Evolutionary conservation across 2,113 vertebrate species (phyloP).

Genomic region (Grammatotria lemairii): DNA sequence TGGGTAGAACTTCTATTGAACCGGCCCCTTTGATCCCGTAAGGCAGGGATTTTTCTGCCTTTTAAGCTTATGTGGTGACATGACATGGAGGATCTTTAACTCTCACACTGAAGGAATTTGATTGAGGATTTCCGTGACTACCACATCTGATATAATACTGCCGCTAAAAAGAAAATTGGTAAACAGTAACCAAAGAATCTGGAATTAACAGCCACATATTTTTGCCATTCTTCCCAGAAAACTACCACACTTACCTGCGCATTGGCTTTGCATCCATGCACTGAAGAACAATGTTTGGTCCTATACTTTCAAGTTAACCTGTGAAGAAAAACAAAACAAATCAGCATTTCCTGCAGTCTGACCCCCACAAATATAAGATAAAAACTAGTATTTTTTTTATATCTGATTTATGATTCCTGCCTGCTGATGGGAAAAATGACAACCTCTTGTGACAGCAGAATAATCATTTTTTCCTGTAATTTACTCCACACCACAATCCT

Average conservation of each 20-base stretch:
- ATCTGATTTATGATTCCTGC: neutral
- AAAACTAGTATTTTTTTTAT: neutral
- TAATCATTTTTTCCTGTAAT: neutral
- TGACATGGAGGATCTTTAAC: neutral
- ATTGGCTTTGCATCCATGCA: constrained; percentile 97
- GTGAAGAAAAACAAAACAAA: neutral
- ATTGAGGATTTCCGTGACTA: neutral
- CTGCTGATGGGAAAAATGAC: neutral
- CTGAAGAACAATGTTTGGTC: constrained; percentile 76
- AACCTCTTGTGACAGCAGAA: neutral
- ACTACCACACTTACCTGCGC: constrained; percentile 80
- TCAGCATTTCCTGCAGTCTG: neutral
- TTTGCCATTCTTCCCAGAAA: neutral
- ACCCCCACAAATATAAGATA: neutral
- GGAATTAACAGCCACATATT: neutral
- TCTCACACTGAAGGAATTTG: neutral
- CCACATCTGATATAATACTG: neutral
- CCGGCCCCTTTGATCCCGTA: neutral
- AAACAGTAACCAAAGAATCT: neutral
- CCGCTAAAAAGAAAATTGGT: neutral
- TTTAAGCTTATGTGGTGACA: neutral
- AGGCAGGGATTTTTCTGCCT: neutral
- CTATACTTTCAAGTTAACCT: constrained; percentile 45
- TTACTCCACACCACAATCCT: neutral
- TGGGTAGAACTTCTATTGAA: neutral